Base-by-base conservation (phyloP, 2,888 invertebrate species). In the Drosophila borealis region DNA sequence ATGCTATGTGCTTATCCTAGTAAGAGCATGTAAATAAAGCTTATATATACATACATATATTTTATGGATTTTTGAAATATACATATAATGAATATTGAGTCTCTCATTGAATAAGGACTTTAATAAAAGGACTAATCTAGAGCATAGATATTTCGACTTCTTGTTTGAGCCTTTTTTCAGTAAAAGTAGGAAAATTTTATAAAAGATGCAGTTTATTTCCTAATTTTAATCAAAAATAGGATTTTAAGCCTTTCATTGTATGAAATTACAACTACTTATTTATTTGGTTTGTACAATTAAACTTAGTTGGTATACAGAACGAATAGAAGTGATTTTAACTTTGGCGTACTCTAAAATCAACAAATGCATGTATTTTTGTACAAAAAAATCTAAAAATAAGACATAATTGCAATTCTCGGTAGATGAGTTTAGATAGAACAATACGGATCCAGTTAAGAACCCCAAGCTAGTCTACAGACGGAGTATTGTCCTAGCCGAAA, bases 271-370 rank as follows among this genome's bases (percentile, higher is more conserved):
- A 73, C 46, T 67, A 50, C 69, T 69, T 63, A 74, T 78, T 78
- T 78, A 78, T 78, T 78, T 62, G 42, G 25, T 70, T 60, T 57
- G 56, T 75, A 78, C 60, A 78, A 65, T 70, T 74, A 54, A 69
- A 64, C 75, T 74, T 75, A 75, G 57, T 25, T 34, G 42, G 41
- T 73, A 73, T 14, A 60, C 48, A 49, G 56, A 63, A 69, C 69
- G 74, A 74, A 54, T 44, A 34, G 60, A 85, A 55, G 70, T 64
- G 72, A 81, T 68, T 57, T 70, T 44, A 57, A 61, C 81, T 81
- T 87, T 81, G 86, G 80, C 68, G 61, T 87, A 57, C 49, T 50
- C 74, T 67, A 74, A 82, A 83, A 75, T 75, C 61, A 84, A 78
- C 61, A 66, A 79, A 84, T 81, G 75, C 74, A 63, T 61, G 46